Base-by-base conservation (phyloP, 2,113 vertebrate genomes). In the Picathartes gymnocephalus region DNA sequence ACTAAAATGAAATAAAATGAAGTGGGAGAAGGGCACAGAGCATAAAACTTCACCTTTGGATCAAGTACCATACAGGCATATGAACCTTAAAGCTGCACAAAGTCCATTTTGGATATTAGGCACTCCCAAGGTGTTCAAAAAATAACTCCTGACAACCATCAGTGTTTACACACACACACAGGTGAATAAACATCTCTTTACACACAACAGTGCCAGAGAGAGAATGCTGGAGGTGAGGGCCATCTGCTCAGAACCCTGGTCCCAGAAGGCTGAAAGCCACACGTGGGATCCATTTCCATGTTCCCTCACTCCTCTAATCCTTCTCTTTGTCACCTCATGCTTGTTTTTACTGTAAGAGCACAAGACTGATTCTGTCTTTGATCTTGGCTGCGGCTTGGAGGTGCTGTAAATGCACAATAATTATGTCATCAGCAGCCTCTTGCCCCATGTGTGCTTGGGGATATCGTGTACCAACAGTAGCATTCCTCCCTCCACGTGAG, bases 391-490 rank as follows among this genome's bases (percentile, higher is more conserved):
- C 7, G 33, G 81, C 72, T 95, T 80, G 30, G 53, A 86, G 71
- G 35, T 73, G 81, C 78, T 87, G 62, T 79, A 95, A 92, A 84
- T 10, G 56, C 78, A 58, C 78, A 83, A 70, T 70, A 93, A 95
- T 89, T 93, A 77, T 92, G 79, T 72, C 91, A 93, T 60, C 87
- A 92, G 47, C 82, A 66, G 77, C 35, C 31, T 94, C 74, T 91
- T 95, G 74, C 84, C 71, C 86, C 74, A 74, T 66, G 58, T 66
- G 62, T 85, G 93, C 74, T 82, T 56, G 84, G 56, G 81, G 42
- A 88, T 96, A 93, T 93, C 71, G 17, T 83, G 81, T 90, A 82
- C 92, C 70, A 69, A 35, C 51, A 91, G 79, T 3, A 80, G 70
- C 58, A 72, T 91, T 92, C 91, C 69, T 94, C 37, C 35, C 28